Base-by-base conservation (phyloP, 2,113 vertebrate genomes). In the Anseranas semipalmata region DNA sequence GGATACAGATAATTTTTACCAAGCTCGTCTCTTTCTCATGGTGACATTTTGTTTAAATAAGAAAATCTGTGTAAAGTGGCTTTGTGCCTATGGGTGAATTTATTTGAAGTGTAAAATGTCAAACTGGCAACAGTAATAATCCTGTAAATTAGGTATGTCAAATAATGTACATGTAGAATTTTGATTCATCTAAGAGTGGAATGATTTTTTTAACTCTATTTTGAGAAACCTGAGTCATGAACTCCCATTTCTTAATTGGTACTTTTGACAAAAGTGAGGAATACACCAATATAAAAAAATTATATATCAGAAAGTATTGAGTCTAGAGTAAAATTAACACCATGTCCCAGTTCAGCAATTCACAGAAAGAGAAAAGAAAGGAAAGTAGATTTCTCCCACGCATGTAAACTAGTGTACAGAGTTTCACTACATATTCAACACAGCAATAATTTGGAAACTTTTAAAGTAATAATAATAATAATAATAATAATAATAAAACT, bases 71-170 rank as follows among this genome's bases (percentile, higher is more conserved):
- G 77, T 93, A 90, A 96, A 98, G 83, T 92, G 85, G 16, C 67
- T 98, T 95, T 97, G 83, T 96, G 93, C 76, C 79, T 96, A 87
- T 93, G 96, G 92, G 75, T 94, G 93, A 94, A 97, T 97, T 97
- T 97, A 86, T 97, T 95, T 97, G 92, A 97, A 96, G 92, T 93
- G 78, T 92, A 97, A 97, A 96, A 96, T 97, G 96, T 97, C 96
- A 97, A 95, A 95, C 96, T 96, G 85, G 89, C 77, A 95, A 95
- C 39, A 66, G 91, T 58, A 79, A 89, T 95, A 96, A 96, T 97
- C 78, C 81, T 95, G 37, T 91, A 94, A 93, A 83, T 89, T 96
- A 86, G 86, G 56, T 78, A 96, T 96, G 90, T 85, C 84, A 96
- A 95, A 85, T 78, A 96, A 95, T 92, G 90, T 96, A 93, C 68